Evolutionary conservation across 2,797 vertebrate species (phyloP), one percentile per base, ranked within the genome.

Genomic region (Poeciliopsis paucimaculata): DNA sequence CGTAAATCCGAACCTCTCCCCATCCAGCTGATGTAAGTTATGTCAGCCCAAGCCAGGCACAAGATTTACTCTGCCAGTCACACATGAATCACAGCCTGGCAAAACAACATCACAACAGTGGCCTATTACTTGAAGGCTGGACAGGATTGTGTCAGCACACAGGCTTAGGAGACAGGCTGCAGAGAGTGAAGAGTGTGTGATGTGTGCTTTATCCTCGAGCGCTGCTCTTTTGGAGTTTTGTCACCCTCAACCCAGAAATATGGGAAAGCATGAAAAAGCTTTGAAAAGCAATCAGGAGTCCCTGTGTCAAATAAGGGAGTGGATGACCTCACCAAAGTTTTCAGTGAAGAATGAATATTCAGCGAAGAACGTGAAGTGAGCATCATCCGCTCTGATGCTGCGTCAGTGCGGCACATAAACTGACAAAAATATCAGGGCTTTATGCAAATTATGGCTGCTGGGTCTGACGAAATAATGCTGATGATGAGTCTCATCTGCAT

Each of bases 1-100:
- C 78, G 77, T 81, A 88, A 89, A 89, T 87, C 87, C 80, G 71
- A 84, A 74, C 82, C 70, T 80, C 83, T 89, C 82, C 80, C 84
- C 74, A 74, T 74, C 72, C 89, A 87, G 86, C 87, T 87, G 85
- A 83, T 80, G 62, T 83, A 80, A 78, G 75, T 89, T 80, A 82
- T 83, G 77, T 79, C 79, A 88, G 77, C 75, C 73, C 57, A 34
- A 0, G 77, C 82, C 81, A 82, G 84, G 82, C 83, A 85, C 71
- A 60, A 90, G 85, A 88, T 88, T 88, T 88, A 86, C 72, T 77
- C 76, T 82, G 79, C 78, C 83, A 87, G 77, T 80, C 71, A 72
- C 64, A 76, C 78, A 76, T 89, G 82, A 92, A 77, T 90, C 82
- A 88, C 68, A 66, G 45, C 36, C 81, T 85, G 81, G 85, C 77